phyloP scores from a whole-genome alignment of 2,797 vertebrate species.

The Scolopax rusticola region DNA sequence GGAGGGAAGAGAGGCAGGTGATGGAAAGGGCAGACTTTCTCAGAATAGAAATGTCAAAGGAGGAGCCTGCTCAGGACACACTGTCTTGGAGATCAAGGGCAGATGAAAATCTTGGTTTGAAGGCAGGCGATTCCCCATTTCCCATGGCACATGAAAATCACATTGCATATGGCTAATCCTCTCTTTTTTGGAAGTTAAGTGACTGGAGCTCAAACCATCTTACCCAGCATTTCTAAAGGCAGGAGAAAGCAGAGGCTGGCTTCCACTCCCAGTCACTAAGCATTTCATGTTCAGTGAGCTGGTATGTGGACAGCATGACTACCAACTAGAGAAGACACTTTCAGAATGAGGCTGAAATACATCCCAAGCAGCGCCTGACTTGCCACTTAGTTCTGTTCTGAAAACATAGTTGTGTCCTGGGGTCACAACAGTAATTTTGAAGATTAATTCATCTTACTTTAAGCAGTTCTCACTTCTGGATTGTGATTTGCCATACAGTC shows the following conservation, averaged over 20 bases:
- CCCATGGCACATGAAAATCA: neutral
- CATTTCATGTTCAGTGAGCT: neutral
- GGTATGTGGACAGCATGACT: neutral
- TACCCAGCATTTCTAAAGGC: neutral
- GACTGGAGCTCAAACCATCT: neutral
- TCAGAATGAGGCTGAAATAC: neutral
- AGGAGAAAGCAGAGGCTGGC: neutral
- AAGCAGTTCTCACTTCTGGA: neutral
- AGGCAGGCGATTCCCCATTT: neutral
- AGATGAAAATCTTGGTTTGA: neutral
- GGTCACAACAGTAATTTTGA: neutral
- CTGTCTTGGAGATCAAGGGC: no score
- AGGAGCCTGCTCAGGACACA: neutral
- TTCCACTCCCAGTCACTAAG: neutral
- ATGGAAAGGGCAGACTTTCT: neutral
- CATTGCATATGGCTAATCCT: rapidly evolving
- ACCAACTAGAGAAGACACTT: neutral
- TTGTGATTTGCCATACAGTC: no score
- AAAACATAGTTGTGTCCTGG: neutral
- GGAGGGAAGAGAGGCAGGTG: neutral
- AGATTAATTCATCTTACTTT: neutral
- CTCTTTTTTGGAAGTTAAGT: neutral
- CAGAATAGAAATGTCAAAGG: neutral
- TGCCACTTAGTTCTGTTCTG: neutral
- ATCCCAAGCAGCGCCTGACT: neutral